Evolutionary conservation across 2,113 vertebrate species (phyloP).

Genomic region (Cyphomyrus plagiostoma): DNA sequence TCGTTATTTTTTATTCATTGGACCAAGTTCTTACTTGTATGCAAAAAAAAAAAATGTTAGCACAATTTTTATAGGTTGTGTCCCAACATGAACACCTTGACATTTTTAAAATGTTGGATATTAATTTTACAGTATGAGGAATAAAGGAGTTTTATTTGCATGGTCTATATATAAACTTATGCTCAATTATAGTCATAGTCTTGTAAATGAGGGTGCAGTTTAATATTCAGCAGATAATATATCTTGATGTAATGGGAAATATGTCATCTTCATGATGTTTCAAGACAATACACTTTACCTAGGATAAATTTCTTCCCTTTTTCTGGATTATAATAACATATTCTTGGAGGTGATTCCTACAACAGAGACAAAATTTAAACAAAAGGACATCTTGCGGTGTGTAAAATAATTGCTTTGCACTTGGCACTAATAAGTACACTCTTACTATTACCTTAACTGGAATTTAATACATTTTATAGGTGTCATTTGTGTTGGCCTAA

Average conservation of each 20-base stretch:
- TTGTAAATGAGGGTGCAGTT: neutral
- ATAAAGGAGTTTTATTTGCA: neutral
- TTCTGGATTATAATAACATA: neutral
- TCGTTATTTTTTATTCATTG: neutral
- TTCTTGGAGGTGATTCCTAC: neutral
- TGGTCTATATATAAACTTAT: neutral
- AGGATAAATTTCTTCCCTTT: neutral
- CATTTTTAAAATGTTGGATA: neutral
- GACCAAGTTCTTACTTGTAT: neutral
- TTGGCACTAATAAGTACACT: neutral
- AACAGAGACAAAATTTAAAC: neutral
- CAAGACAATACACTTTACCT: neutral
- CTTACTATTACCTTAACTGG: neutral
- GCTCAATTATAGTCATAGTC: neutral
- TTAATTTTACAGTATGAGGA: neutral
- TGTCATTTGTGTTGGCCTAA: neutral
- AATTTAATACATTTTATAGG: neutral
- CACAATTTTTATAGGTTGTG: neutral
- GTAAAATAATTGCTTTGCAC: neutral
- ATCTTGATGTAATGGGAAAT: neutral
- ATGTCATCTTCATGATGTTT: neutral
- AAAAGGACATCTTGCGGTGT: neutral
- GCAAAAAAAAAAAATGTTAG: neutral
- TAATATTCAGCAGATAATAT: neutral
- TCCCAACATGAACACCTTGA: neutral